Base-by-base conservation (phyloP, 2,888 invertebrate genomes). In the Byasa hedistus region DNA sequence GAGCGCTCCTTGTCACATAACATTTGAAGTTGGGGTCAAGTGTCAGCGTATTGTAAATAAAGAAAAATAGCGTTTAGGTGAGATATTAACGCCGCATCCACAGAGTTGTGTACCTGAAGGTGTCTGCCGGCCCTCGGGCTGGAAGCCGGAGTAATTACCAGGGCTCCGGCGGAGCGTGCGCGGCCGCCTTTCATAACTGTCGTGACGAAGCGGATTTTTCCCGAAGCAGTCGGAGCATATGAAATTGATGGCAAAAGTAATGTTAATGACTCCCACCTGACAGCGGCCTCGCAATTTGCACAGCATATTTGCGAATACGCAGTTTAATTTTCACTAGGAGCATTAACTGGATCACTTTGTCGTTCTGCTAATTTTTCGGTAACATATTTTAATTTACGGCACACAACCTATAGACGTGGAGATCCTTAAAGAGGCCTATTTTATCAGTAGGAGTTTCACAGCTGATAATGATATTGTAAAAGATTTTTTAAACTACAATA, bases 61-160 rank as follows among this genome's bases (percentile, higher is more conserved):
- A 32, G 10, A 32, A 10, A 32, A 32, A 32, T 10, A 10, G 32
- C 32, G 10, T 32, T 32, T 32, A 32, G 10, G 32, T 32, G 17
- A 57, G 61, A 64, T 63, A 66, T 63, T 60, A 60, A 54, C 27
- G 68, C 56, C 63, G 32, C 51, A 57, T 63, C 63, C 57, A 48
- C 15, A 24, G 1, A 36, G 19, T 19, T 3, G 21, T 39, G 23
- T 54, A 52, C 23, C 58, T 58, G 52, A 23, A 8, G 36, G 36
- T 36, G 27, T n/a, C 23, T 44, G 65, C 48, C 57, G 69, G 69
- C 71, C 71, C 65, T n/a, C 72, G 74, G 65, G 75, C 71, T 71
- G 54, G 55, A 55, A 22, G 39, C 17, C 70, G 74, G 74, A 76
- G 83, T 83, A 83, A 82, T 83, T 83, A 81, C 78, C 78, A 73